A percentile compares a stretch with the other conserved stretches of the same genome.
These are phyloP conservation scores for Gasterosteus aculeatus DNA, from an alignment of 2,113 vertebrate genomes.

Conservation along the genomic window DNA sequence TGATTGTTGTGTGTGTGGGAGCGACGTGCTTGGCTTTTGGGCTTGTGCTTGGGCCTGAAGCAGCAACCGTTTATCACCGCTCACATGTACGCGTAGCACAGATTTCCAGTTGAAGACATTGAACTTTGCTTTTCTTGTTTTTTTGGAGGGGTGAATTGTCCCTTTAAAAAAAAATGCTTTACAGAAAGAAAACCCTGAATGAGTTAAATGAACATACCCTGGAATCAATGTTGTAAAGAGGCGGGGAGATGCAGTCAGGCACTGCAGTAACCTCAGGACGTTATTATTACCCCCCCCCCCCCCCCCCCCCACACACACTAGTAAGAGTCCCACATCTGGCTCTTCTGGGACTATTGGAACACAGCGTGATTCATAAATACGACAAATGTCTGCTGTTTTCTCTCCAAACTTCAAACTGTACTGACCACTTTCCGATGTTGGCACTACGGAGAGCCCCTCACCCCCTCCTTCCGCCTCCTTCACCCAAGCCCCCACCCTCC, in stretches of 20 bases:
- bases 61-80: not conserved
- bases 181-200: not conserved
- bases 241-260: not conserved
- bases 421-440: constrained; percentile 44
- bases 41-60: not conserved
- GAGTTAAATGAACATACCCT: not conserved
- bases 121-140: not conserved
- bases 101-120: too few species aligned
- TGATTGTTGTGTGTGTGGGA: constrained; percentile 21
- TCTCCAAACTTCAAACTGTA: not conserved
- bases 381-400: not conserved
- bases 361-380: not conserved
- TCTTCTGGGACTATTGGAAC: not conserved
- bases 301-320: too few species aligned
- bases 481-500: constrained; percentile 15
- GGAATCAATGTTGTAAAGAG: not conserved
- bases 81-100: too few species aligned
- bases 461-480: not conserved
- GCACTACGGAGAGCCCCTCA: not conserved
- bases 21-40: constrained; percentile 5
- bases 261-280: not conserved
- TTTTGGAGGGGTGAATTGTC: not conserved
- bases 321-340: not conserved
- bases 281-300: not conserved
- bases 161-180: not conserved